These are phyloP conservation scores for Melipona bicolor DNA, from an alignment of 2,888 invertebrate genomes.

Conservation along the genomic window DNA sequence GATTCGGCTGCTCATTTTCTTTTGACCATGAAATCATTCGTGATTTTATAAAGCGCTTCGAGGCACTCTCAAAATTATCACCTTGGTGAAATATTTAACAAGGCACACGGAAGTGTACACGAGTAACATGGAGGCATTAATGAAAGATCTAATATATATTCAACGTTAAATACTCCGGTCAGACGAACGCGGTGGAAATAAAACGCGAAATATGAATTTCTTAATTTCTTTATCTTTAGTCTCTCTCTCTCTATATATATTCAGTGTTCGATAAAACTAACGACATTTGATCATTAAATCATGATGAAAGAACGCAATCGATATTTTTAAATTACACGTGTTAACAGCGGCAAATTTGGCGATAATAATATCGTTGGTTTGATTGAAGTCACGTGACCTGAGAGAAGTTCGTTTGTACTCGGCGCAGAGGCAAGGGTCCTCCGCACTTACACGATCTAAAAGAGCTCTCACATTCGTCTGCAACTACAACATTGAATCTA, in stretches of 20 bases:
- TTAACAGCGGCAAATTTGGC: conserved; percentile 33
- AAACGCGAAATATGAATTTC: too few relatives aligned
- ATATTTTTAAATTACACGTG: conserved; percentile 1
- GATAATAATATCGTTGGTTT: conserved; percentile 10
- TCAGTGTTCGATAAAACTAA: too few relatives aligned
- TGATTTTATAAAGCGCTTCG: conserved; percentile 23
- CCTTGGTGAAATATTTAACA: not conserved
- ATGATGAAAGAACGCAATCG: not conserved
- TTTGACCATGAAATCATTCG: conserved; percentile 59
- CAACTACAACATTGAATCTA: not conserved
- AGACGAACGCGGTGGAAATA: too few relatives aligned
- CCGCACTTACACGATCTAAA: conserved; percentile 23
- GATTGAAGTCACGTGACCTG: conserved; percentile 40
- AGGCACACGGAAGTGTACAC: too few relatives aligned
- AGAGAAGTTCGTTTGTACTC: conserved; percentile 43
- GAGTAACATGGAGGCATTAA: too few relatives aligned
- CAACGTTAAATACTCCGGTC: too few relatives aligned
- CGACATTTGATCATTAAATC: not conserved
- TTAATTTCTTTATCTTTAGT: not conserved
- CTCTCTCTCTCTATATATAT: too few relatives aligned
- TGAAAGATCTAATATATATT: too few relatives aligned
- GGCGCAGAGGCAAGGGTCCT: conserved; percentile 2
- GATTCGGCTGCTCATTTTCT: conserved; percentile 39
- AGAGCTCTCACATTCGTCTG: not conserved
- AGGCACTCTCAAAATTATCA: conserved; percentile 25